These are phyloP conservation scores for Conus betulinus DNA, from an alignment of 1,140 invertebrate species.

Conservation along the genomic window DNA sequence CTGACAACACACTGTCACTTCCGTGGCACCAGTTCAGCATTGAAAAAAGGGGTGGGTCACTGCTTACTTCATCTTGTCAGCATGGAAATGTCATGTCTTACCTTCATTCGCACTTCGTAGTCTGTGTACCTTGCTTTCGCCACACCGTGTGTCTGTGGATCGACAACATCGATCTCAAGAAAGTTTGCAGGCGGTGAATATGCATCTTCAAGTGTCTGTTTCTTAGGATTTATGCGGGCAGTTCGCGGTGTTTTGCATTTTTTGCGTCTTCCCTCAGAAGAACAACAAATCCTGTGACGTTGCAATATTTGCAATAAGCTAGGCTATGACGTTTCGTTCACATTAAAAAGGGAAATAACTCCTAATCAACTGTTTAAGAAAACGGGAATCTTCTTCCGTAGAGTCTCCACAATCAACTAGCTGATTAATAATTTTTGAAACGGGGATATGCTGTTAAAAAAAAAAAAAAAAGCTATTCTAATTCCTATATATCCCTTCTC, in stretches of 20 bases:
- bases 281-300: not conserved
- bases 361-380: too few species aligned
- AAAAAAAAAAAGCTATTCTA: too few species aligned
- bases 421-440: too few species aligned
- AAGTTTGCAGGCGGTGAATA: constrained; percentile 99
- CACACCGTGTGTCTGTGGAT: constrained; percentile 97
- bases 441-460: too few species aligned
- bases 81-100: not conserved
- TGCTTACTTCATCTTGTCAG: not conserved
- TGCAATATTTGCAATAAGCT: not conserved
- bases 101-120: constrained; percentile 98
- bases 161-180: constrained; percentile 98
- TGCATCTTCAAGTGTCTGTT: constrained; percentile 99
- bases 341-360: too few species aligned
- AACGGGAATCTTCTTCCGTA: too few species aligned
- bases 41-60: constrained; percentile 25
- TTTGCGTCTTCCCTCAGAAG: not conserved
- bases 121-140: constrained; percentile 98
- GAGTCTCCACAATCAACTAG: too few species aligned
- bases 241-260: constrained; percentile 77
- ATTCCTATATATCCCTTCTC: too few species aligned
- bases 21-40: too few species aligned
- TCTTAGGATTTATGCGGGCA: constrained; percentile 94
- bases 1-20: too few species aligned
- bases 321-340: not conserved